Percentiles rank a stretch among this genome's conserved stretches.
These are phyloP conservation scores for Thalpophila matura DNA, from an alignment of 2,888 invertebrate genomes.

Conservation along the genomic window DNA sequence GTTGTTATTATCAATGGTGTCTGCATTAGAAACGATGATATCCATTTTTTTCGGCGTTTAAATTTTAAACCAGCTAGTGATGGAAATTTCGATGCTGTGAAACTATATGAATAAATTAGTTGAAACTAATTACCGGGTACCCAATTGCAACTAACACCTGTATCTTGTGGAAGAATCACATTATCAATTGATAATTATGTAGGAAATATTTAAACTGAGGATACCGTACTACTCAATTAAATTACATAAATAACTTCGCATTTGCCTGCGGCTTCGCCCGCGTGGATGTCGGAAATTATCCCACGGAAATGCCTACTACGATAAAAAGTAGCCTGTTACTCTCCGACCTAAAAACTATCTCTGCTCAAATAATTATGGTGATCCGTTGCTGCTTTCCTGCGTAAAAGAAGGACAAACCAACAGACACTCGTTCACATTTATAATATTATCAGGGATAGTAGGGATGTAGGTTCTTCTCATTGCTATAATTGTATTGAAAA, in stretches of 20 bases:
- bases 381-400: too few relatives aligned
- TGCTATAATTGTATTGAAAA: conserved; percentile 45
- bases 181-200: not conserved
- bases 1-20: not conserved
- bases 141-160: not conserved
- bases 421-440: too few relatives aligned
- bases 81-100: not conserved
- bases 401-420: too few relatives aligned
- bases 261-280: too few relatives aligned
- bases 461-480: conserved; percentile 19
- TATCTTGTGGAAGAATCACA: not conserved
- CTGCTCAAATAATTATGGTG: too few relatives aligned
- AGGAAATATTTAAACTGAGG: not conserved
- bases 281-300: too few relatives aligned
- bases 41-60: not conserved
- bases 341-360: too few relatives aligned
- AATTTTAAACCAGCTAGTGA: not conserved
- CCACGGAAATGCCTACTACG: too few relatives aligned
- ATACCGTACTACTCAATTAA: conserved; percentile 1
- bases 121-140: not conserved
- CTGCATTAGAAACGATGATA: not conserved
- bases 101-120: not conserved
- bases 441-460: too few relatives aligned
- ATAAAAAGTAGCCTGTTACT: too few relatives aligned
- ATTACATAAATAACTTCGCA: conserved; percentile 8